Base-by-base conservation (phyloP, 2,888 invertebrate species). In the Plagiodera versicolora region DNA sequence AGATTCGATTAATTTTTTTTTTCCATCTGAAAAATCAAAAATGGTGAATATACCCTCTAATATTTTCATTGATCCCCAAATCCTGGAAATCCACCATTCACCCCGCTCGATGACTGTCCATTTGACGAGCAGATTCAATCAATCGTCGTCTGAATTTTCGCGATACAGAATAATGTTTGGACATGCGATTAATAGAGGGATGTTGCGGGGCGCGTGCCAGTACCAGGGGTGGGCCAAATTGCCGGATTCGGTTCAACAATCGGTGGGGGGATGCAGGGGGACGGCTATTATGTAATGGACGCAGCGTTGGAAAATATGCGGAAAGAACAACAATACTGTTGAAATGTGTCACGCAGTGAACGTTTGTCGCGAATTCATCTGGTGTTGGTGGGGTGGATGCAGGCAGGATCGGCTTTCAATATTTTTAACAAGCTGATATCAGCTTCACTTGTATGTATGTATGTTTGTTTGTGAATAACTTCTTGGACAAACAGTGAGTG, bases 131-230 rank as follows among this genome's bases (percentile, higher is more conserved):
- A 55, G 45, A 53, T 64, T 56, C 55, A 51, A 64, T 64, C 61
- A 61, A 57, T 56, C 55, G 48, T 19, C 45, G 49, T 52, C 56
- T 50, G 60, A 60, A 63, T 60, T 59, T 61, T 66, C 63, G 64
- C 58, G 68, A 69, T 67, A 67, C 64, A 67, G 67, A 68, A 66
- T 63, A 63, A 67, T 70, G 68, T 72, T 72, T 70, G 64, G 70
- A 70, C 69, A 67, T 65, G 63, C 66, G 68, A 71, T 71, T 69
- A 70, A 68, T 64, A 63, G 58, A 64, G 59, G 63, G 59, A 52
- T 19, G 61, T 60, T 8, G 59, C 64, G 67, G 63, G 67, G 65
- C 58, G 59, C 62, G 63, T 60, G 60, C 50, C 50, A 60, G 44
- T 56, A 58, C 57, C 61, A 67, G 56, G 70, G 67, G 69, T 67